Evolutionary conservation across 2,113 vertebrate species (phyloP), one percentile per base, ranked within the genome.

Genomic region (Nycticebus coucang): DNA sequence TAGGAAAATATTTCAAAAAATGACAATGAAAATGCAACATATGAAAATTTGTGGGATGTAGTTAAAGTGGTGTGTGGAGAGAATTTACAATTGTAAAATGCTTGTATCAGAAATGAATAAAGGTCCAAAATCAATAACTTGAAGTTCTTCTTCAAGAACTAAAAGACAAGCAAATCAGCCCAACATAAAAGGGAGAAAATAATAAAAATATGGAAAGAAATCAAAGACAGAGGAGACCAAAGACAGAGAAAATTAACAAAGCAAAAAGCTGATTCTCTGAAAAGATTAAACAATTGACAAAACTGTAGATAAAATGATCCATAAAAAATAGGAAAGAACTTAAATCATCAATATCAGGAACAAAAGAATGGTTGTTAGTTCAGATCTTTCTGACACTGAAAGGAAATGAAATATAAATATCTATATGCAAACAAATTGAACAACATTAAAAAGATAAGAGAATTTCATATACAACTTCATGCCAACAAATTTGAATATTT

Each of bases 1-100:
- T 15, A 0, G 14, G 22, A 62, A 57, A 80, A 18, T 18, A 12
- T 3, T 33, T 68, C 62, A 53, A 5, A 8, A 19, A 24, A n/a
- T 0, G 4, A 8, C 8, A 21, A 53, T 11, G 5, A 9, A 74
- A 41, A n/a, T 22, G 12, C 33, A 45, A 2, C 17, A 2, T 1
- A 8, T 0, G 68, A 35, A 72, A 33, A 28, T 2, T 10, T 19
- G 2, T 3, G 87, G 75, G 66, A 7, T 75, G 21, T 33, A 0
- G 15, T 7, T 62, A 55, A 60, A 53, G 50, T 28, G 0, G 1
- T 1, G 13, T 2, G 0, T 2, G 6, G 45, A 53, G 72, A 88
- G 7, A 45, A 50, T 3, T 5, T 0, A 30, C 1, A 19, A 68
- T 75, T 62, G 45, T n/a, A 30, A 35, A 22, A 24, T 17, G 28